Base-by-base conservation (phyloP, 2,113 vertebrate genomes). In the Canis aureus region DNA sequence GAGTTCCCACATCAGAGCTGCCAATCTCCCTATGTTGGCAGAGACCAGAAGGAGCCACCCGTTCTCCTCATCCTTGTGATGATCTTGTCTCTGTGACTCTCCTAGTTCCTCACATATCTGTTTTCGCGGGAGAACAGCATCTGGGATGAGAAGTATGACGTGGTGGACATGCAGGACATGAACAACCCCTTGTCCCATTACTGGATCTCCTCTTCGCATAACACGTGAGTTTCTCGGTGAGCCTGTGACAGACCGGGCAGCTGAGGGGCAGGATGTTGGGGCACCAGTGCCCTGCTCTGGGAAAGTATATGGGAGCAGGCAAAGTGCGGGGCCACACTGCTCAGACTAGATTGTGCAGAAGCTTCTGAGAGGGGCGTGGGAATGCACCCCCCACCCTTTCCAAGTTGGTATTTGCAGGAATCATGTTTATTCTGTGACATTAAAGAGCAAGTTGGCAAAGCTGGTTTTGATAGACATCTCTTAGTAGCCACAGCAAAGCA, bases 121-220 rank as follows among this genome's bases (percentile, higher is more conserved):
- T 99, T 99, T 97, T 99, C 99, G 57, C 99, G 99, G 97, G 99
- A 99, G 98, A 99, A 99, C 96, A 99, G 99, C 71, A 98, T 99
- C 88, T 99, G 99, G 99, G 99, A 99, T 66, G 99, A 99, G 83
- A 99, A 99, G 97, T 99, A 98, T 17, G 99, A 99, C 0, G 98
- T 98, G 67, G 98, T 99, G 94, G 98, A 98, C 80, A 98, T 97
- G 43, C 99, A 99, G 98, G 99, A 99, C 97, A 99, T 99, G 99
- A 99, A 99, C 98, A 99, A 99, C 97, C 99, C 99, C 86, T 97
- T 99, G 98, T 99, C 99, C 0, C 99, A 99, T 94, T 99, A 99
- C 98, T 99, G 99, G 99, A 99, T 99, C 98, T 99, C 99, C 98
- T 99, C 99, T 0, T 99, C 99, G 8, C 99, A 99, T 98, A 99